Conservation (phyloP, 30 jellyfish, hydroid and myxozoan species). For the Aurelia sp. region DNA sequence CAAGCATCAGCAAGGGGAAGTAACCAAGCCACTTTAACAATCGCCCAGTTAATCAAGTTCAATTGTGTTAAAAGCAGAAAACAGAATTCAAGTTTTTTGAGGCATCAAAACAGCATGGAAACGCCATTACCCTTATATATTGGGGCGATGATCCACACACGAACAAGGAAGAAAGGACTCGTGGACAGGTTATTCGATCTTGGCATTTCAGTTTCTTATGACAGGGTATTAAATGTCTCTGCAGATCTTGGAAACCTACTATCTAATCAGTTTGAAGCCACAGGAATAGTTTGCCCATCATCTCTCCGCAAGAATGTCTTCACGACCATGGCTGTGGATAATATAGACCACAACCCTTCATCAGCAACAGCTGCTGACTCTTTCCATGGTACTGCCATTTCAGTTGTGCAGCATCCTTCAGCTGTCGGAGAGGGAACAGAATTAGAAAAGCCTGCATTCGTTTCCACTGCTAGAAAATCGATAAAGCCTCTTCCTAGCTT, state of each 20-base stretch:
- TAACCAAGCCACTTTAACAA: no score
- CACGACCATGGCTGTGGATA: conserved; percentile 77
- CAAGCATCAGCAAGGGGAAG: no score
- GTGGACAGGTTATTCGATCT: conserved; percentile 30
- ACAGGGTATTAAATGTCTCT: conserved; percentile 47
- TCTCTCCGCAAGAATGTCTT: conserved; percentile 37
- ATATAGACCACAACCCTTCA: conserved; percentile 71
- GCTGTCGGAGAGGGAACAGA: conserved; percentile 36
- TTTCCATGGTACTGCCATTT: conserved; percentile 75
- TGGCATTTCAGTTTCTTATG: conserved; percentile 59
- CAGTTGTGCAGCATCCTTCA: conserved; percentile 70
- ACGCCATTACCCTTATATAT: conserved; percentile 33
- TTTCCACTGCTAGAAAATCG: conserved; percentile 30
- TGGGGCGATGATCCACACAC: conserved; percentile 50
- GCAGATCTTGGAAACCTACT: conserved; percentile 45
- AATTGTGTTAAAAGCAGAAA: no score
- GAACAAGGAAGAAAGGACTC: conserved; percentile 42
- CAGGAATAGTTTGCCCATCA: conserved; percentile 65
- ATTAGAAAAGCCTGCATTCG: conserved; percentile 22
- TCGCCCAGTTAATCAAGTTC: no score
- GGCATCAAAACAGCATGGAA: no score
- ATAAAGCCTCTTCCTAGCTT: conserved; percentile 41
- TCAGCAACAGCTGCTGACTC: conserved; percentile 66
- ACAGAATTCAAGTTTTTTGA: no score
- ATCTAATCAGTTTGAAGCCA: conserved; percentile 33